Percentiles rank a stretch among this genome's conserved stretches.
phyloP scores from a whole-genome alignment of 2,113 vertebrate species.

The Acanthisitta chloris region DNA sequence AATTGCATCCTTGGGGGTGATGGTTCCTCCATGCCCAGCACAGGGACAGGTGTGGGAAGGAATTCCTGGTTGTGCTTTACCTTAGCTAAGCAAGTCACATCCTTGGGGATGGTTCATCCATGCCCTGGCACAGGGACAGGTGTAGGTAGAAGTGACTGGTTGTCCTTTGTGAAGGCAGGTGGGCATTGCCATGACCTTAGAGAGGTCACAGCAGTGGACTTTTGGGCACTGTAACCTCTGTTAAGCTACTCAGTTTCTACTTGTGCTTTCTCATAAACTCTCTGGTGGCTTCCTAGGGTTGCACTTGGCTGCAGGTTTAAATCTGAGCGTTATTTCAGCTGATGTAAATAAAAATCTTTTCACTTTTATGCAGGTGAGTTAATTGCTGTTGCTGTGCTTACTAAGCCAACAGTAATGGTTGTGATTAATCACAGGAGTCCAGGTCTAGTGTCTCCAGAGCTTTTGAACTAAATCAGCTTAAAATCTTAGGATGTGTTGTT shows the following conservation, averaged over 20 bases:
- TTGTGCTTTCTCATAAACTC: neutral
- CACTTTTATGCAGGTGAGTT: neutral
- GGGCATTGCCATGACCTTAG: neutral
- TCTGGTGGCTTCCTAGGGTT: neutral
- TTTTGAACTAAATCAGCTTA: conserved; percentile 51
- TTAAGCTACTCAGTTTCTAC: neutral
- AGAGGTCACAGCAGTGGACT: fast-evolving
- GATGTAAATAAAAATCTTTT: neutral
- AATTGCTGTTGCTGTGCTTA: neutral
- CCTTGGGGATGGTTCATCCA: neutral
- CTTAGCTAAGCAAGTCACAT: neutral
- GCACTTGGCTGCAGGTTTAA: neutral
- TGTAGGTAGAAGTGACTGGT: neutral
- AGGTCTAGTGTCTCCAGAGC: neutral
- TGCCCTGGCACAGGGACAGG: neutral
- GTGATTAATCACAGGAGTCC: neutral
- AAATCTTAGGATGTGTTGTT: conserved; percentile 18
- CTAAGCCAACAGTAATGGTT: neutral
- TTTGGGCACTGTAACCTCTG: neutral
- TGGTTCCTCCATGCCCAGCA: neutral
- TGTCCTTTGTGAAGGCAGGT: neutral
- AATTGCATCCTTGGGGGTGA: fast-evolving
- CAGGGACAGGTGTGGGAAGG: neutral
- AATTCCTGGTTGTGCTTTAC: neutral
- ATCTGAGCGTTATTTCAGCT: neutral